These are phyloP conservation scores for Acleris literana DNA, from an alignment of 2,888 invertebrate genomes.

Conservation along the genomic window DNA sequence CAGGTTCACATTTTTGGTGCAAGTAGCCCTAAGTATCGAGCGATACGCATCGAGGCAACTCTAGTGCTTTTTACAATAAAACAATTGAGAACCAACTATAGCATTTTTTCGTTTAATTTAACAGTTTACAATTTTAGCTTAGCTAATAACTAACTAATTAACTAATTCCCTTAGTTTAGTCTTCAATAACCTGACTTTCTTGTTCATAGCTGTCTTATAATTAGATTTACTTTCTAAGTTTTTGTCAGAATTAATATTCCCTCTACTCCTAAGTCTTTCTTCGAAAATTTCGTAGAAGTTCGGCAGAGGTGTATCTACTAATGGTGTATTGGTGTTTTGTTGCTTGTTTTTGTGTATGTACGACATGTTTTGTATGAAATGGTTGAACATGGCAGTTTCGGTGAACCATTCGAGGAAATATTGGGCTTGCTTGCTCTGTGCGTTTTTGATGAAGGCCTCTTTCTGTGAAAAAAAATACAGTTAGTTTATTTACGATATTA, in stretches of 20 bases:
- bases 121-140: neutral
- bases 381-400: constrained; percentile 93
- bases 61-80: neutral
- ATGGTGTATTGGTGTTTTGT: constrained; percentile 36
- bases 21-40: too few species aligned
- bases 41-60: too few species aligned
- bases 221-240: constrained; percentile 57
- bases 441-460: constrained; percentile 87
- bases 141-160: constrained; percentile 41
- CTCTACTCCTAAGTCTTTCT: constrained; percentile 56
- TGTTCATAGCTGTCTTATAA: constrained; percentile 74
- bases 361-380: constrained; percentile 85
- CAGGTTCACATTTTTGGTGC: too few species aligned
- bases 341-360: constrained; percentile 45
- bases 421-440: constrained; percentile 85
- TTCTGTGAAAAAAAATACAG: constrained; percentile 81
- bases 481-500: neutral
- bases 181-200: constrained; percentile 68
- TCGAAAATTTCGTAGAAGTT: constrained; percentile 74
- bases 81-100: neutral
- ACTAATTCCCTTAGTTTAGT: constrained; percentile 73
- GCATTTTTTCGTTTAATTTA: neutral
- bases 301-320: constrained; percentile 72
- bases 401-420: constrained; percentile 94
- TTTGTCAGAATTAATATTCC: constrained; percentile 47